A percentile compares a stretch with the other conserved stretches of the same genome.
These are phyloP conservation scores for Pecten maximus DNA, from an alignment of 2,888 invertebrate species.

Conservation along the genomic window DNA sequence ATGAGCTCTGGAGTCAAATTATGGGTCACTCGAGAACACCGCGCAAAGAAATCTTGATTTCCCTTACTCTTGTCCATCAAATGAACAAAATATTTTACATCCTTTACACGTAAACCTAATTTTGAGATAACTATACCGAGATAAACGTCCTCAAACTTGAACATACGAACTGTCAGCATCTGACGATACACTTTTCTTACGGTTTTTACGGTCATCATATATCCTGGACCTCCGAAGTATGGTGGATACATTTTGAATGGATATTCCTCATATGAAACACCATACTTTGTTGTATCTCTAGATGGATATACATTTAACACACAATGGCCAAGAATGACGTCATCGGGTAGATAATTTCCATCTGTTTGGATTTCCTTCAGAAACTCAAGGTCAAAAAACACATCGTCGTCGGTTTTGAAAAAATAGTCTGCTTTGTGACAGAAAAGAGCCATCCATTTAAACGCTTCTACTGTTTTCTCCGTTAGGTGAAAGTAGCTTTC, in stretches of 20 bases:
- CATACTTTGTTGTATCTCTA: not conserved
- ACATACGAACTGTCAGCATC: not conserved
- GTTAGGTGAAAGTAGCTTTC: not conserved
- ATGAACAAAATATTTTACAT: not conserved
- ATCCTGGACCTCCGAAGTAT: not conserved
- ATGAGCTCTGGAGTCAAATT: not conserved
- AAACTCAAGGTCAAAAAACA: not conserved
- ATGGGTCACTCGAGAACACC: not conserved
- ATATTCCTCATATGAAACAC: not conserved
- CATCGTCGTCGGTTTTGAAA: not conserved
- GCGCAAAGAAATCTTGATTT: not conserved
- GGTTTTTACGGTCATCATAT: not conserved
- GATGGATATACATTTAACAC: not conserved
- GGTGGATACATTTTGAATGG: not conserved
- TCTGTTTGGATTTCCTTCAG: not conserved
- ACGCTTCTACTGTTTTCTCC: not conserved
- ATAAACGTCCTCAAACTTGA: slow-evolving; percentile 2
- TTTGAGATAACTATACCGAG: not conserved
- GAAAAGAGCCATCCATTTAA: not conserved
- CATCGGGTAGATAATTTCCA: not conserved
- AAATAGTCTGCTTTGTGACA: not conserved
- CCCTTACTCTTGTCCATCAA: not conserved
- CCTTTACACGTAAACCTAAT: not conserved
- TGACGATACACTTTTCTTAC: not conserved
- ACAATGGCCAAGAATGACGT: not conserved